phyloP scores from a whole-genome alignment of 30 jellyfish, hydroid and myxozoan species.

The Aurelia aurita region DNA sequence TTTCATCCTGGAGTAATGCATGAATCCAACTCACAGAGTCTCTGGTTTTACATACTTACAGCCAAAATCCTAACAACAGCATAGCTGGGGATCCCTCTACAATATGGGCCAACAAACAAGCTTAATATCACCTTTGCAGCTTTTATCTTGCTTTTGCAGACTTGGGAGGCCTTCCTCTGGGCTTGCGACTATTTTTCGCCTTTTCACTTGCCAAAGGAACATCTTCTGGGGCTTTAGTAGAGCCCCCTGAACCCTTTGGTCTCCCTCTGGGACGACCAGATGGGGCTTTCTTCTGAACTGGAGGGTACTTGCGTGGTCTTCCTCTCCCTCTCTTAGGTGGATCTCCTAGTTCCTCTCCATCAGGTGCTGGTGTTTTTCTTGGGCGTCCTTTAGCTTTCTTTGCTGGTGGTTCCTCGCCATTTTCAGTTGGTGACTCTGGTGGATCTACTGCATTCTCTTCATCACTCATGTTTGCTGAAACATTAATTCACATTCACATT shows the following conservation, averaged over 20 bases:
- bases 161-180: conserved; percentile 47
- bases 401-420: conserved; percentile 37
- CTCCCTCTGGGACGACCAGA: conserved; percentile 63
- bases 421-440: conserved; percentile 6
- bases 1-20: neutral
- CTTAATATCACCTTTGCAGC: neutral
- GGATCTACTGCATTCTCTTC: neutral
- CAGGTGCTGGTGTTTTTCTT: conserved; percentile 15
- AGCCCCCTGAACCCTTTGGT: conserved; percentile 49
- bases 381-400: conserved; percentile 36
- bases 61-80: conserved; percentile 23
- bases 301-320: conserved; percentile 56
- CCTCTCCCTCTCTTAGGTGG: conserved; percentile 54
- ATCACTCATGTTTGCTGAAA: conserved; percentile 43
- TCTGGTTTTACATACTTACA: conserved; percentile 6
- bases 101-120: neutral
- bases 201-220: conserved; percentile 67
- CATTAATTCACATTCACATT: neutral
- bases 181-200: conserved; percentile 41
- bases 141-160: neutral
- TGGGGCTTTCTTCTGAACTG: conserved; percentile 36
- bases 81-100: neutral
- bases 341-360: neutral
- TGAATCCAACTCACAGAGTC: too few species aligned
- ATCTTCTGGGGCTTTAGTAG: conserved; percentile 37